Percentiles rank a stretch among this genome's conserved stretches.
These are phyloP conservation scores for Tachyglossus aculeatus DNA, from an alignment of 2,797 vertebrate genomes.

Conservation along the genomic window DNA sequence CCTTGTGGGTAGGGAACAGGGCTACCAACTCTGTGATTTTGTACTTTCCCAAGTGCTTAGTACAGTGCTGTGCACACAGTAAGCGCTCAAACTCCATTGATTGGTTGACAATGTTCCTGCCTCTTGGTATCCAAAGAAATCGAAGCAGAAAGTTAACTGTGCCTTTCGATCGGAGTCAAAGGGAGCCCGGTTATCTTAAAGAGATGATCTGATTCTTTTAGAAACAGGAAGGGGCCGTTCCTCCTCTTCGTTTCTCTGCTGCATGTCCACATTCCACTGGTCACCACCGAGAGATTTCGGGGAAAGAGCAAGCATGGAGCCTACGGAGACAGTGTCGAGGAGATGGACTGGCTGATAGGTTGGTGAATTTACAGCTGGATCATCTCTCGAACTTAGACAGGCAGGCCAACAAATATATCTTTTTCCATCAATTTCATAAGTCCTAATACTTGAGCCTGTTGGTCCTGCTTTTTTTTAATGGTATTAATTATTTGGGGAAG, in stretches of 20 bases:
- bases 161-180: too few species aligned
- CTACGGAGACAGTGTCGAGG: constrained; percentile 90
- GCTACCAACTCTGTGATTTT: too few species aligned
- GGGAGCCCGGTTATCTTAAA: too few species aligned
- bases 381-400: rapidly evolving
- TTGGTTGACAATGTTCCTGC: too few species aligned
- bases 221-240: constrained; percentile 81
- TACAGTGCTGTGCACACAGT: too few species aligned
- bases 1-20: too few species aligned
- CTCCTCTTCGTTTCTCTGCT: constrained; percentile 78
- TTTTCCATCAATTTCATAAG: not conserved
- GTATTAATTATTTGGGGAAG: not conserved
- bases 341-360: constrained; percentile 88
- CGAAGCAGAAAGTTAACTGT: too few species aligned
- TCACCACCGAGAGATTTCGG: constrained; percentile 68
- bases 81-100: too few species aligned
- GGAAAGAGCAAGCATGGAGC: constrained; percentile 83
- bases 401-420: not conserved
- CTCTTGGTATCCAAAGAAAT: too few species aligned
- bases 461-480: too few species aligned
- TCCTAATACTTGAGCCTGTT: too few species aligned
- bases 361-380: not conserved
- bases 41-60: too few species aligned
- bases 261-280: constrained; percentile 80
- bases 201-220: constrained; percentile 19